These are phyloP conservation scores for Malurus cyaneus DNA, from an alignment of 2,113 vertebrate species.

Conservation along the genomic window DNA sequence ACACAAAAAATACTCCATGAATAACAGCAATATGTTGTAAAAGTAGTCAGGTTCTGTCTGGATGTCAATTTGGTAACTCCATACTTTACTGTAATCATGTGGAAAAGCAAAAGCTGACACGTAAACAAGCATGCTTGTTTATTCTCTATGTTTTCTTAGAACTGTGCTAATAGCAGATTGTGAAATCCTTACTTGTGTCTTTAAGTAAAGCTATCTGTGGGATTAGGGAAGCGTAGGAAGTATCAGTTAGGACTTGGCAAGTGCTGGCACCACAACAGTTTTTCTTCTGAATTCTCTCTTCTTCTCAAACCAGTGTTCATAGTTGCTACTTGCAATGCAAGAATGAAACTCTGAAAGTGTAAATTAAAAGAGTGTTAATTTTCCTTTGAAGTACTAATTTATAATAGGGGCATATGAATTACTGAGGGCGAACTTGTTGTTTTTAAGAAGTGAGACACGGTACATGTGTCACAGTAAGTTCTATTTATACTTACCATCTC, in stretches of 20 bases:
- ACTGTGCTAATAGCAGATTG: neutral
- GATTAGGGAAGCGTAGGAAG: neutral
- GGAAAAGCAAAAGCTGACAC: neutral
- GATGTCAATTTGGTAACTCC: neutral
- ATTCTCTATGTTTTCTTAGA: neutral
- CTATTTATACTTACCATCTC: no score
- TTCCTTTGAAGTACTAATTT: neutral
- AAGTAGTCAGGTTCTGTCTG: neutral
- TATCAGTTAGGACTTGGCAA: neutral
- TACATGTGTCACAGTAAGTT: neutral
- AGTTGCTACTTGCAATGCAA: neutral
- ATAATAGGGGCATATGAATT: neutral
- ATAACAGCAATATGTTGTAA: neutral
- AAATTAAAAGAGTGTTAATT: neutral
- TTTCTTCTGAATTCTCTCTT: neutral
- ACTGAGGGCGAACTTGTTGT: neutral
- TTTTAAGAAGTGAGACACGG: neutral
- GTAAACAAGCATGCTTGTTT: neutral
- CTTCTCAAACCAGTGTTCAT: neutral
- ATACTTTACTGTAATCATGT: neutral
- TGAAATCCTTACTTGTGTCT: neutral
- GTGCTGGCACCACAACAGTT: neutral
- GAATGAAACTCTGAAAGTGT: neutral
- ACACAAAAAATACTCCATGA: neutral
- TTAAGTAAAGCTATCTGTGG: neutral